Evolutionary conservation across 2,797 vertebrate genomes (phyloP), one percentile per base, ranked within the genome.

Genomic region (Protosalanx chinensis): DNA sequence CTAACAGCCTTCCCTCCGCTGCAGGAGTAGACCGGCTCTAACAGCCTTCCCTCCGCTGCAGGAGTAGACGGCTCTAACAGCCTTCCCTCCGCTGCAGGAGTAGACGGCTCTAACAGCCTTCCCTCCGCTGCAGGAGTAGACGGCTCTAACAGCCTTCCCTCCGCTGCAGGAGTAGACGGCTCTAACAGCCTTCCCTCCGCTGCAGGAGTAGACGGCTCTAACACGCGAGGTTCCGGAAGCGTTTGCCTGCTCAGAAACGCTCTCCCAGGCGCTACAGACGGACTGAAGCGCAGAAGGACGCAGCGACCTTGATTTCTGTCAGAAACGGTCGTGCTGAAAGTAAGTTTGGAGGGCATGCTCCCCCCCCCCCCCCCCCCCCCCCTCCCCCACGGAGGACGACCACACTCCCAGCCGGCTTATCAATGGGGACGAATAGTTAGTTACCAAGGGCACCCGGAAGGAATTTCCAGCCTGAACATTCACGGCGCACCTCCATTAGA

Each of bases 401-500:
- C n/a, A 2, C 32, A 51, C 8, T 46, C 60, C 30, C 30, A 20
- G 4, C 7, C 41, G 53, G 18, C 41, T 5, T 13, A 32, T 15
- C 58, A 67, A n/a, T 18, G 16, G 13, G 46, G 33, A 33, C 4
- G 51, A 56, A n/a, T n/a, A 5, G 18, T n/a, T 56, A 56, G 18
- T 35, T 37, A 64, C 18, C 46, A 30, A 64, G 23, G 27, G 59
- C 51, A 59, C 7, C 30, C 67, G 3, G 18, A 27, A 57, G 32
- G 20, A 27, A 41, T 29, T 1, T 56, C 27, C 35, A 33, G 32
- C 49, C 60, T 63, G 20, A 15, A 27, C 13, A 68, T 76, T 71
- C 70, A 20, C 33, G 8, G 35, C 29, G 29, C 69, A 72, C 62
- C 71, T 64, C 74, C 29, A 35, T 23, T 62, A 81, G 72, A 76